phyloP scores from a whole-genome alignment of 1,140 invertebrate genomes.

The Grapholita molesta region DNA sequence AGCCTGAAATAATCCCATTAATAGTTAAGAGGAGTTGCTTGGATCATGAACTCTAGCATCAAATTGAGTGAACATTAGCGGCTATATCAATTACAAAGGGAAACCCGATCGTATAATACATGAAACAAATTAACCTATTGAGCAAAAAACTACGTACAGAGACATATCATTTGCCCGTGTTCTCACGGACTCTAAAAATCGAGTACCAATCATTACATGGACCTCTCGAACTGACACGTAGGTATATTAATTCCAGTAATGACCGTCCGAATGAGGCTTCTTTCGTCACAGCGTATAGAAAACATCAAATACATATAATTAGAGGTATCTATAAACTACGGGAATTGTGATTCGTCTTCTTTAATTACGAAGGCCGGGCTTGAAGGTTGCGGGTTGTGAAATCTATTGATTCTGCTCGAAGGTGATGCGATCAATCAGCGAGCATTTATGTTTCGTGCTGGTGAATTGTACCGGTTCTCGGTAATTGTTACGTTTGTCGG shows the following conservation, averaged over 20 bases:
- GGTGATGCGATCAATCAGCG: conserved; percentile 23
- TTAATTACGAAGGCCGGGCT: conserved; percentile 69
- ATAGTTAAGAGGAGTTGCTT: not conserved
- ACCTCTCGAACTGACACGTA: conserved; percentile 73
- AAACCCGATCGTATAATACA: conserved; percentile 37
- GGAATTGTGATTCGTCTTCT: conserved; percentile 69
- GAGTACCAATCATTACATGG: conserved; percentile 56
- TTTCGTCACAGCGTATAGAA: conserved; percentile 75
- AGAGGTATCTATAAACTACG: conserved; percentile 72
- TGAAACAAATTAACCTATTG: conserved; percentile 37
- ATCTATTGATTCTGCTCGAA: conserved; percentile 42
- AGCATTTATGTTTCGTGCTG: not conserved
- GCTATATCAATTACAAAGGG: conserved; percentile 41
- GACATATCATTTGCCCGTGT: conserved; percentile 66
- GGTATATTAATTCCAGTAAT: conserved; percentile 76
- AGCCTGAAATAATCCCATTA: not conserved
- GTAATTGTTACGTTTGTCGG: not conserved
- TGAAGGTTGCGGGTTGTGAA: conserved; percentile 53
- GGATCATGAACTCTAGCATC: conserved; percentile 21
- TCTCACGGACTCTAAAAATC: conserved; percentile 73
- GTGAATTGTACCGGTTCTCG: not conserved
- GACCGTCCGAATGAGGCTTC: conserved; percentile 61
- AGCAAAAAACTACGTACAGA: conserved; percentile 50
- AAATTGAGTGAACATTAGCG: conserved; percentile 28
- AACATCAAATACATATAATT: conserved; percentile 76